Evolutionary conservation across 2,113 vertebrate genomes (phyloP).

Genomic region (Ploceus nigricollis): DNA sequence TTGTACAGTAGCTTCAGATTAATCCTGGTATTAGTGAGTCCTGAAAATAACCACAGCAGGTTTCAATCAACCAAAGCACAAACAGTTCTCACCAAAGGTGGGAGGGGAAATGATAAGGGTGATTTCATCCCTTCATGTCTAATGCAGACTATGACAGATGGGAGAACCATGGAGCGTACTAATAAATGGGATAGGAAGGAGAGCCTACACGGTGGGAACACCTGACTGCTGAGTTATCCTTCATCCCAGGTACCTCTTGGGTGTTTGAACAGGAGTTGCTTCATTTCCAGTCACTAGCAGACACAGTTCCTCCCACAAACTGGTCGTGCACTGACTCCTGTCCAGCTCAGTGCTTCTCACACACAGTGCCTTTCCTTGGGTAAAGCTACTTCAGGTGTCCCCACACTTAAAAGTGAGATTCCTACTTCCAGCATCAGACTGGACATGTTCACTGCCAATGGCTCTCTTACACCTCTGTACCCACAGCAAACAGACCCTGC

Average conservation of each 20-base stretch:
- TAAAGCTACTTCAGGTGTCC: background rate
- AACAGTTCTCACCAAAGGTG: background rate
- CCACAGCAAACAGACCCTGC: background rate
- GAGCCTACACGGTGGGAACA: background rate
- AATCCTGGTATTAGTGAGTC: background rate
- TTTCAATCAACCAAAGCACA: conserved; percentile 3
- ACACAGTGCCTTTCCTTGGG: background rate
- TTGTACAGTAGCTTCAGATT: background rate
- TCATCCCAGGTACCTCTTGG: background rate
- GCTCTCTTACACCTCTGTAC: background rate
- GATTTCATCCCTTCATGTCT: background rate
- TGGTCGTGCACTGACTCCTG: background rate
- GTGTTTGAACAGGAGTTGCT: background rate
- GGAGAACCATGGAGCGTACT: background rate
- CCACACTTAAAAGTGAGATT: background rate
- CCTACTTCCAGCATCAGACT: background rate
- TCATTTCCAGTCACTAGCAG: background rate
- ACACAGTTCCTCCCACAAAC: background rate
- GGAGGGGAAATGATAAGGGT: background rate
- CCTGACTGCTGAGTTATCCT: background rate
- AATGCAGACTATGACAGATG: background rate
- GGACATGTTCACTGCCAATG: background rate
- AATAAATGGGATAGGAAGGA: background rate
- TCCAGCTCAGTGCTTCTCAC: background rate
- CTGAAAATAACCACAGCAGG: background rate